Evolutionary conservation across 2,888 invertebrate genomes (phyloP), one percentile per base, ranked within the genome.

Genomic region (Panzeria rudis): DNA sequence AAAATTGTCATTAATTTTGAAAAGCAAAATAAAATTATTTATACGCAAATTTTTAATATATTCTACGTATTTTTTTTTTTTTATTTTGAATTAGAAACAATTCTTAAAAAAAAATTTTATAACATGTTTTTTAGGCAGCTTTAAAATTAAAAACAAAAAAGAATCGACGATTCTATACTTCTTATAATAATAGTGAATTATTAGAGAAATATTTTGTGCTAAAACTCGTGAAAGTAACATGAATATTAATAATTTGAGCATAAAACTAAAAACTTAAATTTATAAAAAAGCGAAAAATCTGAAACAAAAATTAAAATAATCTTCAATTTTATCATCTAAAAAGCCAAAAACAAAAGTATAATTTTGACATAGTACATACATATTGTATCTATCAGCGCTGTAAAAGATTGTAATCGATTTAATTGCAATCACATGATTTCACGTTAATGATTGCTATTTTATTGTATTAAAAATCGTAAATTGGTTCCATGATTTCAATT

Each of bases 1-100:
- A 15, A 54, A 87, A 87, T 87, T 88, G 87, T 88, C 86, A 87
- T 72, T 77, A 64, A 73, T 83, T 86, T 76, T 69, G 73, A 76
- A 84, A 87, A 54, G 76, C 44, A 44, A 44, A 44, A 5, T n/a
- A 25, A 77, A 56, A 56, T 56, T 9, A 9, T 50, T 50, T 50
- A 50, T 54, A 54, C 5, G 54, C 25, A 3, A 7, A 35, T 20
- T 44, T 41, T 61, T 50, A 23, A 61, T 61, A 23, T 54, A 54
- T 56, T 25, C 25, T 38, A 61, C 13, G 38, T 66, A 29, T 9
- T 41, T 61, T 73, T 68, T 41, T 76, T 75, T 83, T 76, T 61
- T 73, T 68, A 50, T 76, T 77, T 83, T 76, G 44, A 59, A 78
- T 73, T 56, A 73, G 54, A 71, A 59, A 61, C 41, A 72, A 32